These are phyloP conservation scores for Phocides pigmalion DNA, from an alignment of 1,140 invertebrate genomes.

Conservation along the genomic window DNA sequence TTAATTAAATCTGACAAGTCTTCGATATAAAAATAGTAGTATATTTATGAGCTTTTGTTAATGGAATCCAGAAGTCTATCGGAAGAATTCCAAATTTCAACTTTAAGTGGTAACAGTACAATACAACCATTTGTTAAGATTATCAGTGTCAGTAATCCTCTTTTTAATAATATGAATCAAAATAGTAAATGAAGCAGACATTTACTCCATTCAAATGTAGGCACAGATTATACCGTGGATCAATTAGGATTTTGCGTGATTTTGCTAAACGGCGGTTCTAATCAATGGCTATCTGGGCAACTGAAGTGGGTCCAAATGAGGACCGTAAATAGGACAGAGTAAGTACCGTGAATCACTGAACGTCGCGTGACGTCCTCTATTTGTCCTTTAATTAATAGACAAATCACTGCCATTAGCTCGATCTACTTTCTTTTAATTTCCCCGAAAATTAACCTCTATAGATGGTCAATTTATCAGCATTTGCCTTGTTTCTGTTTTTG, in stretches of 20 bases:
- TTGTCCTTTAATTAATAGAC: conserved; percentile 70
- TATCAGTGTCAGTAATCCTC: too few relatives aligned
- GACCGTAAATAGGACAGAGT: conserved; percentile 50
- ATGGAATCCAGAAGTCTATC: too few relatives aligned
- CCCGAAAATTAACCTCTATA: conserved; percentile 18
- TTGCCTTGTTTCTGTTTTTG: background rate
- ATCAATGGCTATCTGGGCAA: conserved; percentile 24
- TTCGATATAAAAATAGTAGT: too few relatives aligned
- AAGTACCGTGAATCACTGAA: conserved; percentile 47
- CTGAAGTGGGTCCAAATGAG: conserved; percentile 43
- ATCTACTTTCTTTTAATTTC: conserved; percentile 53
- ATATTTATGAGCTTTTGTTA: too few relatives aligned
- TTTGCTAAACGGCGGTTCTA: conserved; percentile 28
- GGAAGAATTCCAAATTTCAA: too few relatives aligned
- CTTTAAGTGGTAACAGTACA: too few relatives aligned
- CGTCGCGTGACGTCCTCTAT: conserved; percentile 65
- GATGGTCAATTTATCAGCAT: conserved; percentile 29
- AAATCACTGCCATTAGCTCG: conserved; percentile 65
- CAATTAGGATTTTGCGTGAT: conserved; percentile 45
- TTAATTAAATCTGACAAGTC: too few relatives aligned
- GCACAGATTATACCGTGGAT: conserved; percentile 4
- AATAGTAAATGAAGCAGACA: background rate
- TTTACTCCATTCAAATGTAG: too few relatives aligned
- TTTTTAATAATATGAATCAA: too few relatives aligned
- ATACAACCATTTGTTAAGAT: too few relatives aligned